phyloP scores from a whole-genome alignment of 2,113 vertebrate genomes.

The western clawed frog (Xenopus tropicalis) region DNA sequence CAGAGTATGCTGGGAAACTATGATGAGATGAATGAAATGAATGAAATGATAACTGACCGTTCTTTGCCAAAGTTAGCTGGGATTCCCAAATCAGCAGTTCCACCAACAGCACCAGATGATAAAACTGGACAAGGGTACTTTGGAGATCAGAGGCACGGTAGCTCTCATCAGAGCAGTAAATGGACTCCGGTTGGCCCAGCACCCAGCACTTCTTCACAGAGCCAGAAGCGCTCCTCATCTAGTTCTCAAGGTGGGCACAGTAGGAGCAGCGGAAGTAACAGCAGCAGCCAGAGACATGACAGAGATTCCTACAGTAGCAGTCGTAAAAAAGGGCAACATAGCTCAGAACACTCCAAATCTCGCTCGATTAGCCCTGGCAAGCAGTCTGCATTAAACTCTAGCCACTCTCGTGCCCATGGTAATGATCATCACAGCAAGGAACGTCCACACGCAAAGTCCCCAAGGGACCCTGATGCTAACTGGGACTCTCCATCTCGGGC shows the following conservation, averaged over 20 bases:
- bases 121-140: slow-evolving; percentile 81
- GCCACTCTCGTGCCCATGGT: slow-evolving; percentile 80
- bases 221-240: slow-evolving; percentile 80
- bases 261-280: slow-evolving; percentile 56
- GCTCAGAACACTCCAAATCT: slow-evolving; percentile 87
- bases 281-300: slow-evolving; percentile 77
- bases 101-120: slow-evolving; percentile 84
- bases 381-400: slow-evolving; percentile 69
- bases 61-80: slow-evolving; percentile 82
- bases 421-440: slow-evolving; percentile 88
- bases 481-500: slow-evolving; percentile 95
- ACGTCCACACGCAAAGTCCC: slow-evolving; percentile 91
- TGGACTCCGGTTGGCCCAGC: slow-evolving; percentile 94
- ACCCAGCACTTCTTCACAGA: slow-evolving; percentile 76
- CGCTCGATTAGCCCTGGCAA: slow-evolving; percentile 83
- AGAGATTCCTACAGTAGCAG: slow-evolving; percentile 74
- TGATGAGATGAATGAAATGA: slow-evolving; percentile 95
- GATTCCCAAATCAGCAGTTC: slow-evolving; percentile 78
- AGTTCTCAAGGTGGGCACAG: slow-evolving; percentile 73
- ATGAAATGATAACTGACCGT: slow-evolving; percentile 78
- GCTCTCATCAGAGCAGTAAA: slow-evolving; percentile 85
- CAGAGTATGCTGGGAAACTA: slow-evolving; percentile 99
- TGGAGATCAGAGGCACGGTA: slow-evolving; percentile 79
- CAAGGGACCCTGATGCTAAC: slow-evolving; percentile 86
- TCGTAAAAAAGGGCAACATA: slow-evolving; percentile 89